These are phyloP conservation scores for Glaucopsyche alexis DNA, from an alignment of 2,888 invertebrate species.

Conservation along the genomic window DNA sequence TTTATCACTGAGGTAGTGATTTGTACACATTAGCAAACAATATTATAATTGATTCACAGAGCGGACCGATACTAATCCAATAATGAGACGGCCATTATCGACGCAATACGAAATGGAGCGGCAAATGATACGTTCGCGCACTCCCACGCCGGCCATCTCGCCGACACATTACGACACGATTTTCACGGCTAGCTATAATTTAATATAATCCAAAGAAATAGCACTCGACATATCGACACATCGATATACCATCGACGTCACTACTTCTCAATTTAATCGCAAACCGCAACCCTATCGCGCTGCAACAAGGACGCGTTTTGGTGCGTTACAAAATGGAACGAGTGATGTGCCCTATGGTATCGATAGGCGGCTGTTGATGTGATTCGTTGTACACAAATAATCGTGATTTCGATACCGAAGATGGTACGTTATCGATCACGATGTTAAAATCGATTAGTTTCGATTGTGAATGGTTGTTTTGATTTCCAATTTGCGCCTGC, in stretches of 20 bases:
- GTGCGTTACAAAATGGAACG: conserved; percentile 38
- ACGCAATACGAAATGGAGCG: conserved; percentile 62
- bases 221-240: conserved; percentile 54
- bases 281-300: conserved; percentile 39
- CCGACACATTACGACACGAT: conserved; percentile 76
- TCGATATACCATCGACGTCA: conserved; percentile 27
- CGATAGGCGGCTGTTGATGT: conserved; percentile 40
- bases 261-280: background rate
- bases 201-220: conserved; percentile 80
- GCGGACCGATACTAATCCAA: conserved; percentile 59
- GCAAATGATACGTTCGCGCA: conserved; percentile 70
- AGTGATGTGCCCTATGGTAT: conserved; percentile 33
- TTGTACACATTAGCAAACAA: conserved; percentile 21
- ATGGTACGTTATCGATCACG: conserved; percentile 76
- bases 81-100: conserved; percentile 69
- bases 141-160: conserved; percentile 72
- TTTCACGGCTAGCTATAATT: conserved; percentile 79
- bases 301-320: conserved; percentile 51
- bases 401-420: conserved; percentile 76
- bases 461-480: conserved; percentile 77
- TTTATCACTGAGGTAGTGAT: background rate
- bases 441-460: conserved; percentile 73
- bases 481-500: conserved; percentile 79
- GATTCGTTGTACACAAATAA: conserved; percentile 57
- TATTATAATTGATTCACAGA: conserved; percentile 25